Evolutionary conservation across 2,888 invertebrate genomes (phyloP).

Genomic region (Stenolophus ochropezus): DNA sequence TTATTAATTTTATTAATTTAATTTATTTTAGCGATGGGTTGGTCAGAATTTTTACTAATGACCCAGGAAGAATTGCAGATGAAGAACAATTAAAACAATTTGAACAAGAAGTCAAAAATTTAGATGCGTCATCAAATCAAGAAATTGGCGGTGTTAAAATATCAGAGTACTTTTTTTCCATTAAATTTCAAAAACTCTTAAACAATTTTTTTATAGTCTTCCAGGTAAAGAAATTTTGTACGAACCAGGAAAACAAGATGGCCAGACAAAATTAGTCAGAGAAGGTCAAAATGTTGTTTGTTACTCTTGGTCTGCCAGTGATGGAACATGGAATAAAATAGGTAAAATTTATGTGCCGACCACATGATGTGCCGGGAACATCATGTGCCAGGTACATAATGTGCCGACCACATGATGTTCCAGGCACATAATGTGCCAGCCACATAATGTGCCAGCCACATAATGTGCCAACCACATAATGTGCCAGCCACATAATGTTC

Average conservation of each 20-base stretch:
- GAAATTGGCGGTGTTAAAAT: constrained; percentile 91
- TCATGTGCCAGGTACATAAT: neutral
- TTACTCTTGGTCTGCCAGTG: constrained; percentile 84
- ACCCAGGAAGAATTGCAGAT: constrained; percentile 82
- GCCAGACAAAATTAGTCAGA: constrained; percentile 89
- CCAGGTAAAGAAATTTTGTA: constrained; percentile 87
- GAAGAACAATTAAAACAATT: constrained; percentile 78
- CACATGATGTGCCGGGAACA: too few relatives aligned
- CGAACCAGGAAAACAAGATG: constrained; percentile 86
- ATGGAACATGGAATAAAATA: constrained; percentile 70
- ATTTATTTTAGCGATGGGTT: constrained; percentile 67
- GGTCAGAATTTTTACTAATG: constrained; percentile 88
- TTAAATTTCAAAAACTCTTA: neutral
- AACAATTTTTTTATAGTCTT: constrained; percentile 77
- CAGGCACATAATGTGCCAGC: neutral
- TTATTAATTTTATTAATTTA: neutral
- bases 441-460: neutral
- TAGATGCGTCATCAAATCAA: constrained; percentile 78
- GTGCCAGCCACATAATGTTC: too few relatives aligned
- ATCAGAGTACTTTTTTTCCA: constrained; percentile 79
- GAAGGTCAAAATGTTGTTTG: constrained; percentile 85
- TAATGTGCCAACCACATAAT: neutral
- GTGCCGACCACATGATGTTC: too few relatives aligned
- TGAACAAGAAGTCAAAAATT: constrained; percentile 82
- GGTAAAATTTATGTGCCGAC: too few relatives aligned